phyloP scores from a whole-genome alignment of 2,797 vertebrate genomes.

The Enteromius viviparus region DNA sequence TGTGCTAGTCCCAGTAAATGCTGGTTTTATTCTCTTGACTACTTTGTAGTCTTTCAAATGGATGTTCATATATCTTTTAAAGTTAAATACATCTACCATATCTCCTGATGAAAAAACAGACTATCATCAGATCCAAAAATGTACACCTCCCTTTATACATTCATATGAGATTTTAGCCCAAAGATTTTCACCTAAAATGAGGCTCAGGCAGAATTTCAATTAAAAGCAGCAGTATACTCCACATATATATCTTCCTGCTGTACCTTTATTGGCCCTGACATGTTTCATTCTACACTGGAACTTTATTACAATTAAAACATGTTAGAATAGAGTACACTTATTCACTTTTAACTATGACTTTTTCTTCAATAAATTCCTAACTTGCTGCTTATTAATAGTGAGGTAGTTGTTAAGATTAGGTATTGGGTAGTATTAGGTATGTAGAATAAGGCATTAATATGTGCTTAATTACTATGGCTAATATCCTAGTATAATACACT shows the following conservation, averaged over 20 bases:
- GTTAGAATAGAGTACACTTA: too few relatives aligned
- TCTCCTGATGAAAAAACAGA: not conserved
- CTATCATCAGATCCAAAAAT: not conserved
- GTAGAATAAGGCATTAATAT: too few relatives aligned
- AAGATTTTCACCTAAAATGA: not conserved
- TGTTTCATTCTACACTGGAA: not conserved
- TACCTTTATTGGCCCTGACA: not conserved
- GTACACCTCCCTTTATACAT: too few relatives aligned
- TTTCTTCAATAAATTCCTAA: too few relatives aligned
- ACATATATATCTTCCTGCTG: not conserved
- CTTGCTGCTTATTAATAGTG: too few relatives aligned
- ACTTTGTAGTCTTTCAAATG: not conserved
- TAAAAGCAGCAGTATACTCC: not conserved
- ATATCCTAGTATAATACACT: too few relatives aligned
- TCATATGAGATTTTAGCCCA: not conserved
- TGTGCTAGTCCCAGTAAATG: conserved; percentile 15
- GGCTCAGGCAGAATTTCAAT: not conserved
- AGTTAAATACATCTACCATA: not conserved
- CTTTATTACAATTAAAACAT: too few relatives aligned
- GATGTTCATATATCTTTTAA: not conserved
- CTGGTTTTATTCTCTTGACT: not conserved
- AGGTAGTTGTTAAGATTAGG: too few relatives aligned
- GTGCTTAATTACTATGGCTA: too few relatives aligned
- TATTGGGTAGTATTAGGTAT: too few relatives aligned
- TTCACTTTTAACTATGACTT: too few relatives aligned